phyloP scores from a whole-genome alignment of 2,797 vertebrate species.

The Acanthurus lineatus region DNA sequence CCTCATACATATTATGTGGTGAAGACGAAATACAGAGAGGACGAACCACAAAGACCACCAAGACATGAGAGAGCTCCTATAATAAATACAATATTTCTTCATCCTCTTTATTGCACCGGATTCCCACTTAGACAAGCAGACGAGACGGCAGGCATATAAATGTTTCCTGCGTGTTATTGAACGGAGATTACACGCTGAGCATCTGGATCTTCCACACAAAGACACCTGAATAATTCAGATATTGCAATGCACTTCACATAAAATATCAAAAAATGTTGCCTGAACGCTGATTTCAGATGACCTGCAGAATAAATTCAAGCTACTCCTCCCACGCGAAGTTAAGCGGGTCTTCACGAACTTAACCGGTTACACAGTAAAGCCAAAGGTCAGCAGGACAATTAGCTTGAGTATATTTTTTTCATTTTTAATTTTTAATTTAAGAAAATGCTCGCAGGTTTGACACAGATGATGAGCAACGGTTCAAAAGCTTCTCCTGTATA shows the following conservation, averaged over 20 bases:
- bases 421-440: no score
- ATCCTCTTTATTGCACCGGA: not conserved
- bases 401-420: not conserved
- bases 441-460: not conserved
- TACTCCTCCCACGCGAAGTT: not conserved
- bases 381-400: conserved; percentile 8
- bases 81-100: not conserved
- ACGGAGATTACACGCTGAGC: not conserved
- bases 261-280: not conserved
- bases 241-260: not conserved
- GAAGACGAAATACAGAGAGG: conserved; percentile 1
- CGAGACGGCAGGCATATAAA: not conserved
- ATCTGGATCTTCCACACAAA: not conserved
- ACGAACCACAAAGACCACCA: conserved; percentile 5
- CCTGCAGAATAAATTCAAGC: not conserved
- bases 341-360: not conserved
- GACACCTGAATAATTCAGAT: not conserved
- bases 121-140: not conserved
- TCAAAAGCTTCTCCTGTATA: not conserved
- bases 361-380: not conserved
- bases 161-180: not conserved
- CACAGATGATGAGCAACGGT: not conserved
- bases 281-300: not conserved
- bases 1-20: no score
- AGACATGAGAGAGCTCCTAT: no score